Base-by-base conservation (phyloP, 1,140 invertebrate genomes). In the Oscheius sp. region DNA sequence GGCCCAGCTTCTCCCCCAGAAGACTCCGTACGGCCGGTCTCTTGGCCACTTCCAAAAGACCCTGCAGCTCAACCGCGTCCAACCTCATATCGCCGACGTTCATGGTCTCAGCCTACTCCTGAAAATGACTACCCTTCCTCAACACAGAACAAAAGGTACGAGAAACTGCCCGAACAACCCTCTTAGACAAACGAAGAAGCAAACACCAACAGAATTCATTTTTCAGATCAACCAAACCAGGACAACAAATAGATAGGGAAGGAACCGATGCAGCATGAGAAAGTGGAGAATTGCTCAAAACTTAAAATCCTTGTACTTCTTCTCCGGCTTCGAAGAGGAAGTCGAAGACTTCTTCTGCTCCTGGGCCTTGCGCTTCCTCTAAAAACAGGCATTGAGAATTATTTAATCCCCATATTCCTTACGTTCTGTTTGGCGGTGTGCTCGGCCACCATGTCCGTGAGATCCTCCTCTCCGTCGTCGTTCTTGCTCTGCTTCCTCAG, bases 361-460 rank as follows among this genome's bases (percentile, higher is more conserved):
- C 66, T 79, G 78, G n/a, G 66, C 83, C 36, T 84, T 84, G 28
- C 82, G 75, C 63, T 83, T 83, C 36, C 83, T 68, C 82, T 83
- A 46, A 76, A 83, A 80, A 76, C 4, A 29, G n/a, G 13, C 66
- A 34, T 55, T 26, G 13, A 55, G 26, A 32, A 62, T 23, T 15
- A 71, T 46, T 45, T n/a, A 66, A 23, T 35, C 7, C 38, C 38
- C 10, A n/a, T 42, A 42, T n/a, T 10, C 64, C 72, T 38, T 67
- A 80, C 79, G 61, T 78, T 80, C 66, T 80, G 79, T 61, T 77
- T 80, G 13, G 79, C 78, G 26, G 79, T 58, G 86, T 98, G 95
- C 86, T 98, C 95, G 28, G 94, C 94, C 73, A 98, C 89, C 94
- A 99, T 97, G 84, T 99, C 95, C 26, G 93, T 95, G 15, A 98